phyloP scores from a whole-genome alignment of 2,888 invertebrate genomes.

The Dendrolimus pini region DNA sequence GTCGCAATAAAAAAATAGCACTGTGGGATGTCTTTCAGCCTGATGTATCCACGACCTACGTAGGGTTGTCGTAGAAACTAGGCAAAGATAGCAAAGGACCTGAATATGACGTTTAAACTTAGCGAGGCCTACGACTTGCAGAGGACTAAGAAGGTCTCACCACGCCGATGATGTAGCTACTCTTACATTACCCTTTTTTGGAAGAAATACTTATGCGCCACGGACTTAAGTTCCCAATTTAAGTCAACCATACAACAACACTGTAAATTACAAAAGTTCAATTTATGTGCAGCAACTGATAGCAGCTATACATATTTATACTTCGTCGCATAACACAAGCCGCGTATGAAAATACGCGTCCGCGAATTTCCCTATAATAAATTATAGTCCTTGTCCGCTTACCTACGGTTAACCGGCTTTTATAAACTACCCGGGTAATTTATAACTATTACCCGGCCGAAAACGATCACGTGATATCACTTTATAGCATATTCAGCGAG shows the following conservation, averaged over 20 bases:
- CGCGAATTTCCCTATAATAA: constrained; percentile 73
- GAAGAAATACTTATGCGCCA: no score
- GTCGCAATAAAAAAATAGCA: no score
- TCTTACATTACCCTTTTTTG: no score
- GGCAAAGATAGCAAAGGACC: no score
- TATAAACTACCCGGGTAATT: constrained; percentile 75
- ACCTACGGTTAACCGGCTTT: constrained; percentile 76
- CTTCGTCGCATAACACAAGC: constrained; percentile 37
- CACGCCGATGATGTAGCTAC: no score
- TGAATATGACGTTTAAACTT: no score
- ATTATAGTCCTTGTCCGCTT: constrained; percentile 73
- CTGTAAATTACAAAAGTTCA: constrained; percentile 7
- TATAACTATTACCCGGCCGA: constrained; percentile 74
- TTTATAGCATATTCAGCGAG: constrained; percentile 70
- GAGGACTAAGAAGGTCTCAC: no score
- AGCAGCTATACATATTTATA: constrained; percentile 6
- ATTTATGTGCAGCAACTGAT: constrained; percentile 9
- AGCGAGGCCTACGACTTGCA: no score
- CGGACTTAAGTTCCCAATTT: no score
- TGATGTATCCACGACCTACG: no score
- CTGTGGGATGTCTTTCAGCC: no score
- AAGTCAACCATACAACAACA: constrained; percentile 7
- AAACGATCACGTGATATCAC: constrained; percentile 75
- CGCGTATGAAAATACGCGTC: constrained; percentile 61
- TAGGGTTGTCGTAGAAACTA: no score